Base-by-base conservation (phyloP, 2,113 vertebrate species). In the Myotis lucifugus region DNA sequence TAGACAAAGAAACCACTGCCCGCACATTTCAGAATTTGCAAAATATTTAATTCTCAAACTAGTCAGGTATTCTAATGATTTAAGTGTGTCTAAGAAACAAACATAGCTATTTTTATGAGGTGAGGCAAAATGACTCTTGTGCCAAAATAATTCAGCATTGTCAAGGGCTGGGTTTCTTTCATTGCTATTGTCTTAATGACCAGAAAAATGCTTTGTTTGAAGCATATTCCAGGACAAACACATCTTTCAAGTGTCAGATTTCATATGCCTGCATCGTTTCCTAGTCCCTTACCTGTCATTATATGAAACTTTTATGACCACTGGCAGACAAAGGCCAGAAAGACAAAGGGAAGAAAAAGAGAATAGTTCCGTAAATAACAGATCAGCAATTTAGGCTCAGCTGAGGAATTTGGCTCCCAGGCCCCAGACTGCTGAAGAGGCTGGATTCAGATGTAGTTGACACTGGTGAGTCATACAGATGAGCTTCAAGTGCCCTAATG, bases 271-370 rank as follows among this genome's bases (percentile, higher is more conserved):
- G 91, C 59, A 76, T 96, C 52, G 93, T 91, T 78, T 85, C 84
- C 64, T 10, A 61, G 88, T 95, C 97, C 96, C 93, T 92, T 84
- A 86, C 78, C 95, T 95, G 83, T 96, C 96, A 88, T 96, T 97
- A 90, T 61, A 95, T 93, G 90, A 95, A 97, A 96, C 82, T 96
- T 97, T 97, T 96, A 97, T 93, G 95, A 96, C 73, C 64, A 52
- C 46, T 95, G 83, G 37, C 64, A 95, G 92, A 95, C 77, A 95
- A 95, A 92, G 74, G 29, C n/a, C 69, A 72, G 83, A 93, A 92
- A 94, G 64, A 95, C 76, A 97, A 90, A 90, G 61, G 46, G 40
- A 86, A 67, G 34, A 66, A 85, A 96, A 96, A 82, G 40, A 94
- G 40, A 83, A 83, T 32, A 88, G 78, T 37, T 95, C 34, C 14